These are phyloP conservation scores for Eupeodes latifasciatus DNA, from an alignment of 2,888 invertebrate genomes.

Conservation along the genomic window DNA sequence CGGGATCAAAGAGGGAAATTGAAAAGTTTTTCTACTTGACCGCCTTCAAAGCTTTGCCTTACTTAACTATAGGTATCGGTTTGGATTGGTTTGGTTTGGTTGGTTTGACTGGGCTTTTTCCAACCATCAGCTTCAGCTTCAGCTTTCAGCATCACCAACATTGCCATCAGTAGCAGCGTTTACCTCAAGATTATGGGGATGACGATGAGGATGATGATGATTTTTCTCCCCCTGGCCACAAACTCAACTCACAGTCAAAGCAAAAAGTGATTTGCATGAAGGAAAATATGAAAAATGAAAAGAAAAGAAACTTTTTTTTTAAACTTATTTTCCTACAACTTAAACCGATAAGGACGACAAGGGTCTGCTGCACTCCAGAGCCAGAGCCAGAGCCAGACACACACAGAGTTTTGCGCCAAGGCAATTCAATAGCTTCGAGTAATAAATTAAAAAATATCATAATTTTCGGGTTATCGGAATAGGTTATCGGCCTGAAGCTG, in stretches of 20 bases:
- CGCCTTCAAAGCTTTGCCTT: constrained; percentile 65
- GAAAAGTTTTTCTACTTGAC: constrained; percentile 76
- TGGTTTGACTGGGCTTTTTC: constrained; percentile 7
- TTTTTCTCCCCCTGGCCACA: not conserved
- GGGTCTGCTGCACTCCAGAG: constrained; percentile 47
- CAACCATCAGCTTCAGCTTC: no score
- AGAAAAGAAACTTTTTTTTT: constrained; percentile 17
- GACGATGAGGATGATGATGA: constrained; percentile 16
- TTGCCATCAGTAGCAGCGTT: constrained; percentile 22
- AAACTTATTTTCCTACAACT: constrained; percentile 45
- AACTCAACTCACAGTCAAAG: not conserved
- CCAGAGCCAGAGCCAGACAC: constrained; percentile 44
- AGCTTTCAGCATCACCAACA: not conserved
- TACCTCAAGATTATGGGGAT: constrained; percentile 46
- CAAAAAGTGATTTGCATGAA: constrained; percentile 50
- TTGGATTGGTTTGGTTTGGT: no score
- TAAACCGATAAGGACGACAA: constrained; percentile 60
- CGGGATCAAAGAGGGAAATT: constrained; percentile 74
- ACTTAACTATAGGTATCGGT: no score
- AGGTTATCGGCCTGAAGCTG: constrained; percentile 60
- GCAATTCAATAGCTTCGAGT: constrained; percentile 50
- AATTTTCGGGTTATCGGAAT: constrained; percentile 64
- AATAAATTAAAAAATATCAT: constrained; percentile 56
- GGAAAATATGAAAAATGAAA: constrained; percentile 30
- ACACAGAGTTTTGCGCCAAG: constrained; percentile 40